phyloP scores from a whole-genome alignment of 30 jellyfish, hydroid and myxozoan genomes.

The Cassiopea andromeda region DNA sequence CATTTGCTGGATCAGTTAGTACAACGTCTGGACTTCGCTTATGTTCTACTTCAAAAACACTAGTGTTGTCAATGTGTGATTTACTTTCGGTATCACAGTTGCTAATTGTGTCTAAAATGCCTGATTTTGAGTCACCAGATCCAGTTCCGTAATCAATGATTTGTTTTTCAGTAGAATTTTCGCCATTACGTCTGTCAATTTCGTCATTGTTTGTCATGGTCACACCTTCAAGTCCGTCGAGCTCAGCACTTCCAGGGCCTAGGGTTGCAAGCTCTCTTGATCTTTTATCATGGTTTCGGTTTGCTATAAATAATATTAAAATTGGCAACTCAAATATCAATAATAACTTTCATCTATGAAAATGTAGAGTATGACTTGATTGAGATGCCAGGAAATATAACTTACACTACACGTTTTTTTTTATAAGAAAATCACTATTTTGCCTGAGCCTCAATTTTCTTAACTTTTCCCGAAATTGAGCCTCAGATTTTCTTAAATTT shows the following conservation, averaged over 20 bases:
- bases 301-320: too few relatives aligned
- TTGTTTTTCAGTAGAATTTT: neutral
- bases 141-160: neutral
- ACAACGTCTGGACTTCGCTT: neutral
- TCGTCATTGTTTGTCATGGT: neutral
- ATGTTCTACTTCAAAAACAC: neutral
- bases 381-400: too few relatives aligned
- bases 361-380: too few relatives aligned
- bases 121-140: neutral
- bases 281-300: too few relatives aligned
- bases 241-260: neutral
- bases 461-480: too few relatives aligned
- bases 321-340: too few relatives aligned
- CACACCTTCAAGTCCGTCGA: neutral
- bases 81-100: neutral
- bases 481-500: too few relatives aligned
- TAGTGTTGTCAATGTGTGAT: neutral
- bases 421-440: too few relatives aligned
- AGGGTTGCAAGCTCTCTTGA: neutral
- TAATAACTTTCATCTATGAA: too few relatives aligned
- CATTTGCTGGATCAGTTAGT: neutral
- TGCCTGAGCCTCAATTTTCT: too few relatives aligned
- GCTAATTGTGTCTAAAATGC: neutral
- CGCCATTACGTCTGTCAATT: neutral
- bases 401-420: too few relatives aligned